Evolutionary conservation across 2,888 invertebrate species (phyloP), one percentile per base, ranked within the genome.

Genomic region (Ecliptopera silaceata): DNA sequence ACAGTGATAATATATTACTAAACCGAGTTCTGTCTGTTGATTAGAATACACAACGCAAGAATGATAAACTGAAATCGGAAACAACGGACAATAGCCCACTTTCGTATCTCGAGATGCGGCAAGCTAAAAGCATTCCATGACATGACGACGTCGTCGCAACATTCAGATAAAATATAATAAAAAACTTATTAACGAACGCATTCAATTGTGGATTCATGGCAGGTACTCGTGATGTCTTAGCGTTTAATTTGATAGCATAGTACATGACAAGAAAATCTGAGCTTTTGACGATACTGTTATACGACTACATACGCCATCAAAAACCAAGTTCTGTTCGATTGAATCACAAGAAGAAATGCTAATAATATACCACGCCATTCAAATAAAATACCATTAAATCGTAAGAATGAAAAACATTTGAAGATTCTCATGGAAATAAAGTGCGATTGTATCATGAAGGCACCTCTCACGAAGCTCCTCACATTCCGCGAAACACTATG

Each of bases 131-230:
- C 74, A 80, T 79, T 80, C 80, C 79, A 71, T 73, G 74, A 71
- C 71, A 71, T 65, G 71, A 74, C 65, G 68, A 71, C 72, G 43
- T 13, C 50, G 57, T 48, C 47, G 74, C 63, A 71, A 70, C 71
- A 67, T 69, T 61, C 64, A 70, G 69, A 75, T 68, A 74, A 67
- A 68, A 72, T 64, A 65, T 64, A 68, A 72, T 70, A 75, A 74
- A 76, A 78, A 80, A 79, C 69, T 66, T 81, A 83, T 84, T 84
- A 84, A 86, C 80, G 79, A 85, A 86, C 76, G 69, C 75, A 83
- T 84, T 84, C 80, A 80, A 85, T 81, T 81, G 81, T 79, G 73
- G 78, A 83, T 82, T 77, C 79, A 79, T 75, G 69, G 70, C 75
- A 72, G 75, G 70, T 75, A 73, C 80, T 80, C 72, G 74, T 78